A percentile compares a stretch with the other conserved stretches of the same genome.
Conservation (phyloP, 1,140 invertebrate genomes). For the Dinoponera quadriceps region DNA sequence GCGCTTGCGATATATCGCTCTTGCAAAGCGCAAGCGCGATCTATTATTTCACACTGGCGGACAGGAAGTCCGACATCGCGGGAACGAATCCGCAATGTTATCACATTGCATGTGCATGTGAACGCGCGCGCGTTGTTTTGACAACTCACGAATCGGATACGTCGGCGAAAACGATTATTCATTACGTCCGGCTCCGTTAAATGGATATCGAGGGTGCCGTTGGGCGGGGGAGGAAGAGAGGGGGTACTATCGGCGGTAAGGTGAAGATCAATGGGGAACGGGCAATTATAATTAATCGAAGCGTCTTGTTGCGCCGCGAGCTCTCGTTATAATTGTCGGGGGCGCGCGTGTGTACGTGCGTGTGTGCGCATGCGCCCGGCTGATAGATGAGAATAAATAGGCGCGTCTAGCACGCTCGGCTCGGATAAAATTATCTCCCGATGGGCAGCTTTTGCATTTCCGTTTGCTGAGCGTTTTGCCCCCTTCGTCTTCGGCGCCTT, state of each 20-base stretch:
- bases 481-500: constrained; percentile 7
- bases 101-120: not conserved
- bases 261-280: constrained; percentile 62
- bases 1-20: constrained; percentile 18
- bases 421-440: constrained; percentile 69
- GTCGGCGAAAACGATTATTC: constrained; percentile 51
- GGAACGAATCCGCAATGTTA: constrained; percentile 16
- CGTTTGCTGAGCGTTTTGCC: not conserved
- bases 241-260: constrained; percentile 36
- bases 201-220: constrained; percentile 19
- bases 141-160: constrained; percentile 26
- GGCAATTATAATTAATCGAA: constrained; percentile 67
- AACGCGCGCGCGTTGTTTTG: constrained; percentile 27
- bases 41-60: constrained; percentile 28
- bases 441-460: constrained; percentile 9
- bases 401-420: constrained; percentile 61
- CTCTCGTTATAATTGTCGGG: constrained; percentile 15
- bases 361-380: not conserved
- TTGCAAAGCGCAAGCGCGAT: not conserved
- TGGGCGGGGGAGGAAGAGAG: constrained; percentile 5
- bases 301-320: constrained; percentile 37
- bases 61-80: not conserved
- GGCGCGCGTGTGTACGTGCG: not conserved
- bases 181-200: constrained; percentile 42
- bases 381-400: constrained; percentile 67